Base-by-base conservation (phyloP, 1,140 invertebrate genomes). In the Drosophila ercepeae region DNA sequence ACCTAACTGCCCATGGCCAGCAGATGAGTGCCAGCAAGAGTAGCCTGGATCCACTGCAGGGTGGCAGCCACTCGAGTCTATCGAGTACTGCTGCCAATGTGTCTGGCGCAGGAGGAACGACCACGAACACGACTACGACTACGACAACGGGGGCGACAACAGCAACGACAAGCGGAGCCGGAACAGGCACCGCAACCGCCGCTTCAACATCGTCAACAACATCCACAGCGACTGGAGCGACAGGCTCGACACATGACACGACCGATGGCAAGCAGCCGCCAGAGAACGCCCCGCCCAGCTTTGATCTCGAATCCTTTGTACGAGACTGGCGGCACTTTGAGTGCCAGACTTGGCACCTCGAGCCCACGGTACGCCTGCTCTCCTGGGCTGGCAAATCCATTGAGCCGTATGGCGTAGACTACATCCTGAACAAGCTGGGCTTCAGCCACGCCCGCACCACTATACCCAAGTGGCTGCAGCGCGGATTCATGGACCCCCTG, bases 381-480 rank as follows among this genome's bases (percentile, higher is more conserved):
- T 97, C 97, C n/a, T 98, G 97, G 97, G 97, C 96, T 53, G 98
- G 97, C 11, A 97, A 98, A 91, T 97, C 97, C 71, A 98, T 99
- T 69, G 98, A 99, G 91, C 98, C 98, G 0, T 98, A 99, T 83
- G 98, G 98, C 34, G 97, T 99, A 32, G 98, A 99, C 92, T 99
- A 98, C 91, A 98, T 99, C 73, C 93, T 99, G 27, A 97, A 99
- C 92, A 98, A 98, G 91, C 93, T 99, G 4, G 98, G 98, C 9
- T 99, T 99, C 91, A 95, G 96, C 57, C 98, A 99, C 92, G 98
- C 99, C 2, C 93, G 98, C 39, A 98, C 96, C 36, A 99, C 99
- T 27, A 99, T 99, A 90, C 99, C 99, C 14, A 99, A 99, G 92
- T 99, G 98, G 97, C 94, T 99, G 92, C 99, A 99, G 92, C 93